These are phyloP conservation scores for Oncorhynchus masou DNA, from an alignment of 2,113 vertebrate species.

Conservation along the genomic window DNA sequence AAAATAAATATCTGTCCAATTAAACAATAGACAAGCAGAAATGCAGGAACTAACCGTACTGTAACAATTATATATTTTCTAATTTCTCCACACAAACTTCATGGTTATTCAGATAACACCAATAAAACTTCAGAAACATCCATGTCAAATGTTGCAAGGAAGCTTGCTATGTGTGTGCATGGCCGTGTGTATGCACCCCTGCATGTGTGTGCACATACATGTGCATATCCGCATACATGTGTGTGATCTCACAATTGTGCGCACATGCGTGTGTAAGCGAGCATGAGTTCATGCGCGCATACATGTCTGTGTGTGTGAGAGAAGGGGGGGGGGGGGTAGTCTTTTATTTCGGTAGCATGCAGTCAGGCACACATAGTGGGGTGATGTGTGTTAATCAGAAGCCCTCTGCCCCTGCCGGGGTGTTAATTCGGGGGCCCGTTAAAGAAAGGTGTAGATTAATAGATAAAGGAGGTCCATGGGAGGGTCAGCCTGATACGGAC, in stretches of 20 bases:
- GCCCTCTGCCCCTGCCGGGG: slow-evolving; percentile 83
- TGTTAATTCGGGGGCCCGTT: slow-evolving; percentile 92
- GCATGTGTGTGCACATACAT: not conserved
- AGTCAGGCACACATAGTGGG: slow-evolving; percentile 66
- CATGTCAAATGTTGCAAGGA: not conserved
- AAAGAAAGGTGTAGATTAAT: slow-evolving; percentile 97
- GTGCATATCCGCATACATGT: too few relatives aligned
- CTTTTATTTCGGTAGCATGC: slow-evolving; percentile 67
- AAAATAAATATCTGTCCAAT: slow-evolving; percentile 46
- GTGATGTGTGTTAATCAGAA: slow-evolving; percentile 91
- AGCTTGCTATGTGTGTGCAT: slow-evolving; percentile 4
- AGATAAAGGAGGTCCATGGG: slow-evolving; percentile 93
- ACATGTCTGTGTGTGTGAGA: slow-evolving; percentile 19
- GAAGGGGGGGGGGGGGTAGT: not conserved
- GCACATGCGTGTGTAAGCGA: not conserved
- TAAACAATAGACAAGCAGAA: slow-evolving; percentile 46
- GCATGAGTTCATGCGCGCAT: not conserved
- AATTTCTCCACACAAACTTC: slow-evolving; percentile 22
- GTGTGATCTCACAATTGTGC: too few relatives aligned
- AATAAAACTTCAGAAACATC: slow-evolving; percentile 31
- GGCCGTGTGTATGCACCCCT: not conserved
- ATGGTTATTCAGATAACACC: slow-evolving; percentile 23
- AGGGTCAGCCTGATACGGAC: slow-evolving; percentile 92
- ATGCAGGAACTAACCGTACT: slow-evolving; percentile 10
- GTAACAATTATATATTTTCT: slow-evolving; percentile 28